Evolutionary conservation across 2,888 invertebrate species (phyloP).

Genomic region (Nymphalis c-album): DNA sequence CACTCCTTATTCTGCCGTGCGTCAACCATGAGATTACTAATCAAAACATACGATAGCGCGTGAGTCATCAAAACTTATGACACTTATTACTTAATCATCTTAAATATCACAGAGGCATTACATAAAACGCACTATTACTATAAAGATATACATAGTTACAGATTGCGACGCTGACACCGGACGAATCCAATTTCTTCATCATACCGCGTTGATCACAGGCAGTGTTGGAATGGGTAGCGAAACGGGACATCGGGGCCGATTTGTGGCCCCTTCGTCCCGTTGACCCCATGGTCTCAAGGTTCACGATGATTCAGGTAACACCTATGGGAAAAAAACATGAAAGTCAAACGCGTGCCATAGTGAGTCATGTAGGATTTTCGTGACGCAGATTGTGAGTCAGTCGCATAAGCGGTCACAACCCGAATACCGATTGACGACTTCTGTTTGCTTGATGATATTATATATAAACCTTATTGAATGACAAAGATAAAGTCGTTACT

Average conservation of each 20-base stretch:
- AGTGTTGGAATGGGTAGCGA: conserved; percentile 66
- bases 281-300: conserved; percentile 37
- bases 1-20: conserved; percentile 20
- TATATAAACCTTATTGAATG: conserved; percentile 16
- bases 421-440: conserved; percentile 33
- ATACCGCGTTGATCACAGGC: conserved; percentile 70
- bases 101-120: conserved; percentile 76
- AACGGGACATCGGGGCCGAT: conserved; percentile 47
- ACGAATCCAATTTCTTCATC: conserved; percentile 72
- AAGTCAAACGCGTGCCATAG: conserved; percentile 53
- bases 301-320: conserved; percentile 47
- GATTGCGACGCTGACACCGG: conserved; percentile 69
- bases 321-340: conserved; percentile 61
- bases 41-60: conserved; percentile 52
- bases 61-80: conserved; percentile 57
- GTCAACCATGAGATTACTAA: conserved; percentile 49
- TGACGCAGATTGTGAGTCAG: conserved; percentile 69
- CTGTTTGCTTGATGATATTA: conserved; percentile 16
- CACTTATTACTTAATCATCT: conserved; percentile 60
- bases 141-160: conserved; percentile 50
- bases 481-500: not conserved
- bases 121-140: conserved; percentile 44
- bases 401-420: conserved; percentile 53
- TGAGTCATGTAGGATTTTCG: conserved; percentile 56
- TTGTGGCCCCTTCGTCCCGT: conserved; percentile 30